Evolutionary conservation across 2,113 vertebrate species (phyloP).

Genomic region (Pao palembangensis): DNA sequence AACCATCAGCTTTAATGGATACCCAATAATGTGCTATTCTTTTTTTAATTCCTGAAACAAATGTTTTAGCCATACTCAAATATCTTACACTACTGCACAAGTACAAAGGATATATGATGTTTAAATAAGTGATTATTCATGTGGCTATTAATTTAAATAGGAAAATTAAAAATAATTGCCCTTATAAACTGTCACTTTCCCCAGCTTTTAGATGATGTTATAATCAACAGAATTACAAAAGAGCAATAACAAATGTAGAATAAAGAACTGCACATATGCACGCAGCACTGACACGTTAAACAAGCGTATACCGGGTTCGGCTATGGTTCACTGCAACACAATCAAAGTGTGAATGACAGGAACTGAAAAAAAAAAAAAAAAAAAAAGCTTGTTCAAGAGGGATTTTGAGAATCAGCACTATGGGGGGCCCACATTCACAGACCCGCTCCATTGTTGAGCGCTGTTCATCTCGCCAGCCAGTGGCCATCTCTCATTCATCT

Average conservation of each 20-base stretch:
- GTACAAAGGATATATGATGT: no score
- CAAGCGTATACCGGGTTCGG: slow-evolving; percentile 5
- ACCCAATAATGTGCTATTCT: no score
- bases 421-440: slow-evolving; percentile 49
- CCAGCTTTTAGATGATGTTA: no score
- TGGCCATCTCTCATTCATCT: slow-evolving; percentile 30
- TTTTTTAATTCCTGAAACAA: no score
- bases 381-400: slow-evolving; percentile 51
- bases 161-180: no score
- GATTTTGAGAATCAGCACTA: slow-evolving; percentile 65
- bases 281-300: slow-evolving; percentile 3
- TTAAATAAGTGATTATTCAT: no score
- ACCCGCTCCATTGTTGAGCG: slow-evolving; percentile 37
- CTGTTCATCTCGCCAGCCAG: slow-evolving; percentile 33
- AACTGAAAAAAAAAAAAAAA: slow-evolving; percentile 56
- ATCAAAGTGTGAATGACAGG: slow-evolving; percentile 50
- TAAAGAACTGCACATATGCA: slow-evolving; percentile 12
- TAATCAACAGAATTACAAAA: background rate
- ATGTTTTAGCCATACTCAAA: no score
- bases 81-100: no score
- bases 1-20: no score
- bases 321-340: slow-evolving; percentile 55
- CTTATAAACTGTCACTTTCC: no score
- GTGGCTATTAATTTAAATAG: no score
- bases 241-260: background rate